phyloP scores from a whole-genome alignment of 2,113 vertebrate species.

The Nannobrachium achirus region DNA sequence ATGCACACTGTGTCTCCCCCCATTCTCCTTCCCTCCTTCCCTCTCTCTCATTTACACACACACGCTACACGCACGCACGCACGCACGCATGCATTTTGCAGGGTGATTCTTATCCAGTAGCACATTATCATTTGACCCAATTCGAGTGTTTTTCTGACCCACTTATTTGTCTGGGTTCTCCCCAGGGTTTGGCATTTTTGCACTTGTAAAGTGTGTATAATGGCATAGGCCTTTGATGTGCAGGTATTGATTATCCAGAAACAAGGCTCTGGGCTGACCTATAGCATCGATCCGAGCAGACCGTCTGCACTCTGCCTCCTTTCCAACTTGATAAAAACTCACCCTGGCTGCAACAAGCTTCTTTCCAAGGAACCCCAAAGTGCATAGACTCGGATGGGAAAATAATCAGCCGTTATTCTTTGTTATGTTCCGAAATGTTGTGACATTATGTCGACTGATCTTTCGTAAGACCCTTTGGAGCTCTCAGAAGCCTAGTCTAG shows the following conservation, averaged over 20 bases:
- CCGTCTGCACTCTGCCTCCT: slow-evolving; percentile 50
- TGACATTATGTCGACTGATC: slow-evolving; percentile 15
- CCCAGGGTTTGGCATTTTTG: slow-evolving; percentile 66
- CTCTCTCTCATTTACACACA: too few species aligned
- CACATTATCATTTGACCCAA: slow-evolving; percentile 74
- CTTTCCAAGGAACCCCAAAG: slow-evolving; percentile 11
- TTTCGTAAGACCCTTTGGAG: neutral
- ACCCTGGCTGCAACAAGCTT: slow-evolving; percentile 50
- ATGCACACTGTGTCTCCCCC: neutral
- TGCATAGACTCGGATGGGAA: slow-evolving; percentile 22
- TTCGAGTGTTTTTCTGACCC: slow-evolving; percentile 73
- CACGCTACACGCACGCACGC: neutral
- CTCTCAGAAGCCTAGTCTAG: neutral
- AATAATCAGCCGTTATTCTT: slow-evolving; percentile 26
- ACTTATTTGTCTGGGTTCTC: slow-evolving; percentile 69
- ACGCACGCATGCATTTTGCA: slow-evolving; percentile 20
- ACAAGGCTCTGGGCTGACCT: slow-evolving; percentile 76
- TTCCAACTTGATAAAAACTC: slow-evolving; percentile 65
- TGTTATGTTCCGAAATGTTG: slow-evolving; percentile 18
- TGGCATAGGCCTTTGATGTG: slow-evolving; percentile 74
- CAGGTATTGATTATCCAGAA: slow-evolving; percentile 70
- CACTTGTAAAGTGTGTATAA: slow-evolving; percentile 70
- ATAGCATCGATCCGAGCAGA: slow-evolving; percentile 68
- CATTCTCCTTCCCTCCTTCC: too few species aligned
- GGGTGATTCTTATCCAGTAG: slow-evolving; percentile 38